phyloP scores from a whole-genome alignment of 2,113 vertebrate genomes.

The Mesitornis unicolor region DNA sequence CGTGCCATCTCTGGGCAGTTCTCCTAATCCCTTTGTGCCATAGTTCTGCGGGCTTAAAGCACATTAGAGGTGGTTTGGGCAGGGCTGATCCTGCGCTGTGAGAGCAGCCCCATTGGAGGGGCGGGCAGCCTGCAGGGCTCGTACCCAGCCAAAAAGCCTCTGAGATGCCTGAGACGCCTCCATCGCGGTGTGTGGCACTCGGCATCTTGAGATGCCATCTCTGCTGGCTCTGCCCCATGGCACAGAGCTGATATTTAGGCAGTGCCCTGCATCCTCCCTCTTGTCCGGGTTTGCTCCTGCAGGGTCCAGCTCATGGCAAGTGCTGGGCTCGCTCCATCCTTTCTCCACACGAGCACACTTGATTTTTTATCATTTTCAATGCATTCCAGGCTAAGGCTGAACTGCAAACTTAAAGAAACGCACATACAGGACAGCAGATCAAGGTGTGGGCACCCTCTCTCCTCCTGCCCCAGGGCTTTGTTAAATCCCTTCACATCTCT shows the following conservation, averaged over 20 bases:
- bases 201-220: fast-evolving
- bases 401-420: not conserved
- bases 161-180: not conserved
- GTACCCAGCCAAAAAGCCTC: not conserved
- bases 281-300: not conserved
- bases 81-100: not conserved
- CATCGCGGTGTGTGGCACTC: not conserved
- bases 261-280: not conserved
- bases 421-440: not conserved
- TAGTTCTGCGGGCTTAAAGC: not conserved
- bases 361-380: not conserved
- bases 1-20: not conserved
- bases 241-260: not conserved
- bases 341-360: not conserved
- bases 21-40: not conserved
- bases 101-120: fast-evolving
- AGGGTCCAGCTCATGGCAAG: not conserved
- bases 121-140: fast-evolving
- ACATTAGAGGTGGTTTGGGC: not conserved
- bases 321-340: not conserved
- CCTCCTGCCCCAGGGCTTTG: not conserved
- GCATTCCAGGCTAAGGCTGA: not conserved
- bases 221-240: not conserved
- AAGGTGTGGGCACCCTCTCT: not conserved
- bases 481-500: not conserved